These are phyloP conservation scores for Eucera pruinosa DNA, from an alignment of 2,888 invertebrate species.

Conservation along the genomic window DNA sequence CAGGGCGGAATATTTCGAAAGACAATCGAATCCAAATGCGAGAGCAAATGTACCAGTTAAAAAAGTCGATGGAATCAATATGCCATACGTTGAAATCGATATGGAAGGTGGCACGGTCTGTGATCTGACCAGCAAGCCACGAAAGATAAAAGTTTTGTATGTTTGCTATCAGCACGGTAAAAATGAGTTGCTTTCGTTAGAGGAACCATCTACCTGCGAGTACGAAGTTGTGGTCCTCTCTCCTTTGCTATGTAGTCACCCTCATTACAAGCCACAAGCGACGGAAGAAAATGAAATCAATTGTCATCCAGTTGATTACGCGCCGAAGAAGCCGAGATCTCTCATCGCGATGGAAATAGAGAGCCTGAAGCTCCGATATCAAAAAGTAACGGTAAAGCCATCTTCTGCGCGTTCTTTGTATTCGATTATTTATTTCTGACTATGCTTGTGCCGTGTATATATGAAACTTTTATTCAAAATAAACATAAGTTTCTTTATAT, in stretches of 20 bases:
- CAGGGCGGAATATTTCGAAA: slow-evolving; percentile 85
- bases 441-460: slow-evolving; percentile 33
- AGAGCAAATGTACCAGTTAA: slow-evolving; percentile 85
- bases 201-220: slow-evolving; percentile 96
- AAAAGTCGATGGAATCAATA: slow-evolving; percentile 94
- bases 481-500: slow-evolving; percentile 39
- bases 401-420: slow-evolving; percentile 31
- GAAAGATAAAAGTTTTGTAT: slow-evolving; percentile 92
- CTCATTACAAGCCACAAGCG: slow-evolving; percentile 92
- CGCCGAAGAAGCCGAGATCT: slow-evolving; percentile 90
- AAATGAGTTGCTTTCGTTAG: slow-evolving; percentile 96
- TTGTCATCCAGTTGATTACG: slow-evolving; percentile 88
- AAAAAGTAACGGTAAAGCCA: slow-evolving; percentile 85
- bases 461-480: slow-evolving; percentile 42
- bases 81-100: slow-evolving; percentile 94
- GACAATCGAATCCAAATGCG: slow-evolving; percentile 86
- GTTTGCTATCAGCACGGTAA: slow-evolving; percentile 95
- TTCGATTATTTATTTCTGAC: slow-evolving; percentile 41
- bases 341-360: slow-evolving; percentile 90
- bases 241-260: slow-evolving; percentile 94
- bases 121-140: slow-evolving; percentile 94
- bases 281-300: slow-evolving; percentile 91
- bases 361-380: slow-evolving; percentile 89
- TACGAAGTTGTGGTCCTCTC: slow-evolving; percentile 97
- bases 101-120: slow-evolving; percentile 96